phyloP scores from a whole-genome alignment of 2,113 vertebrate genomes.

The Ctenomys sociabilis region DNA sequence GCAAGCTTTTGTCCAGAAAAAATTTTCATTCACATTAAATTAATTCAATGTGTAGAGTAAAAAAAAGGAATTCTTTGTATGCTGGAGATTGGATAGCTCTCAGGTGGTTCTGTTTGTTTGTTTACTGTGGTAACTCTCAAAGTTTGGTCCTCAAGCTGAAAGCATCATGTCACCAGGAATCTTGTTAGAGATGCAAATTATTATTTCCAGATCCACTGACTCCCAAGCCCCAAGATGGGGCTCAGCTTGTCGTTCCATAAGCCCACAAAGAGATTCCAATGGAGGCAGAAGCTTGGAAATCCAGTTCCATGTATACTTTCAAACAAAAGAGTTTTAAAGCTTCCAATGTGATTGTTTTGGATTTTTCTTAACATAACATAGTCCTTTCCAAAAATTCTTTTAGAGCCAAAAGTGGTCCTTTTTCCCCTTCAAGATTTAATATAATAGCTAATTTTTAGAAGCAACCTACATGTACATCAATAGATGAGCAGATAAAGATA shows the following conservation, averaged over 20 bases:
- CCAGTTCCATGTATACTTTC: background rate
- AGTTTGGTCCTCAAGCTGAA: background rate
- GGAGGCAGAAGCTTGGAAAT: background rate
- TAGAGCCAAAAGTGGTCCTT: background rate
- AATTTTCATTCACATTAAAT: conserved; percentile 61
- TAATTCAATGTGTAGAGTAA: conserved; percentile 47
- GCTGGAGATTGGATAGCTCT: conserved; percentile 8
- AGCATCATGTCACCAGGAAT: background rate
- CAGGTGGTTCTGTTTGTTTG: background rate
- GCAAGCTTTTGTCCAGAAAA: conserved; percentile 62
- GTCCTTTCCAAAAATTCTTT: conserved; percentile 28
- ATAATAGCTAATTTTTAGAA: background rate
- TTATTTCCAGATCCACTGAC: background rate
- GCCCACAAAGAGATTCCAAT: background rate
- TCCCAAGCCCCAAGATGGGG: background rate
- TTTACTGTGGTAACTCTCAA: conserved; percentile 3
- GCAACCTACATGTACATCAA: background rate
- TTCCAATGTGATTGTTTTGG: background rate
- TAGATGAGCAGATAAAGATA: background rate
- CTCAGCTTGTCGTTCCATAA: background rate
- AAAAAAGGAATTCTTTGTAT: background rate
- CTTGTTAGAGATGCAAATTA: conserved; percentile 39
- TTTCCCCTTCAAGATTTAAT: conserved; percentile 2
- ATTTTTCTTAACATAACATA: conserved; percentile 16
- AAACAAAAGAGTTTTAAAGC: background rate